Evolutionary conservation across 2,113 vertebrate species (phyloP), one percentile per base, ranked within the genome.

Genomic region (Jacana jacana): DNA sequence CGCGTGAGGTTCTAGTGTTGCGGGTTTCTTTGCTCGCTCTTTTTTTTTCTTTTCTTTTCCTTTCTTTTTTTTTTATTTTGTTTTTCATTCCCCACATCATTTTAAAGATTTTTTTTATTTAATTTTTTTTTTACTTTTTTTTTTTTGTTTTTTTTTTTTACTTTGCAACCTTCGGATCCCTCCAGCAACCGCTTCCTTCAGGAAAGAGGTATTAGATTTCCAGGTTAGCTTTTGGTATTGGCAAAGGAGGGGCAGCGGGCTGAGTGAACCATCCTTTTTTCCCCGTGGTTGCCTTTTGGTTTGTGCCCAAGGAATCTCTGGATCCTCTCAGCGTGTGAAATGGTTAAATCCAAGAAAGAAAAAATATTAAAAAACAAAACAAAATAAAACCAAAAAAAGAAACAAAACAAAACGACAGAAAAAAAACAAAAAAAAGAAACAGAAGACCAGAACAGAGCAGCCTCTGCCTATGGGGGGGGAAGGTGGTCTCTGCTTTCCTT

Each of bases 1-100:
- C 70, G 48, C 91, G 84, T 95, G 98, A 98, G 98, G 98, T 98
- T 98, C 85, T 94, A 97, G 96, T 96, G 97, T 98, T 98, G 95
- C 88, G 77, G 93, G 80, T 97, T 96, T 97, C 96, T 95, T 94
- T 91, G 92, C 95, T 97, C 4, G 17, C 48, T 77, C 24, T 91
- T 77, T 7, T 9, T 54, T 40, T 7, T 24, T 48, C 19, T 25
- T 19, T 23, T 28, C 17, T 40, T 7, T 24, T 48, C 19, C 20
- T 19, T 23, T 28, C 17, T n/a, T n/a, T n/a, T n/a, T n/a, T n/a
- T n/a, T n/a, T n/a, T n/a, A n/a, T n/a, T n/a, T 44, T 61, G 49
- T n/a, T 14, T 27, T 51, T 39, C n/a, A 39, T 30, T 30, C 61
- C 58, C 58, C 58, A 61, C 15, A 7, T 61, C 27, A 61, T 39